Evolutionary conservation across 1,140 invertebrate genomes (phyloP).

Genomic region (Neodiprion pinetum): DNA sequence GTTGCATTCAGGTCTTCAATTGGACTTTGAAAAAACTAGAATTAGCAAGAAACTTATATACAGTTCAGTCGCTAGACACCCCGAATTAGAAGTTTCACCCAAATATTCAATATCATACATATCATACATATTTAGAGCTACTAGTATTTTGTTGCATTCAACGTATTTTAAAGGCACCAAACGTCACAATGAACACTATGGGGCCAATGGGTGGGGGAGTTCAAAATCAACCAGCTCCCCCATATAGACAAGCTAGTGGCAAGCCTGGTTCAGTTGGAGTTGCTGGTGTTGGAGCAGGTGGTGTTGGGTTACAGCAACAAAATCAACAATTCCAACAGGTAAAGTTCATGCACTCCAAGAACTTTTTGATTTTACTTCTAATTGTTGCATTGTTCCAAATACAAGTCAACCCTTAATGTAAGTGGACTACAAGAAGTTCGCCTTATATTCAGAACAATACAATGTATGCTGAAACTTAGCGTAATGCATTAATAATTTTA

Average conservation of each 20-base stretch:
- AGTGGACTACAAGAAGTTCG: too few relatives aligned
- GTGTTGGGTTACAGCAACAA: constrained; percentile 62
- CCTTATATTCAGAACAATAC: too few relatives aligned
- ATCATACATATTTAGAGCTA: constrained; percentile 23
- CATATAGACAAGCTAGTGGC: constrained; percentile 62
- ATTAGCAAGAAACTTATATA: constrained; percentile 10
- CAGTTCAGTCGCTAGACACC: background rate
- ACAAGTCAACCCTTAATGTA: constrained; percentile 32
- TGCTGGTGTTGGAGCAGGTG: constrained; percentile 46
- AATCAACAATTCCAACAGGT: constrained; percentile 70
- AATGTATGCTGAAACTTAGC: too few relatives aligned
- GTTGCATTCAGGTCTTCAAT: background rate
- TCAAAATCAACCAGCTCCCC: constrained; percentile 65
- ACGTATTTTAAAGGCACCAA: constrained; percentile 63
- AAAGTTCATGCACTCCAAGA: constrained; percentile 21
- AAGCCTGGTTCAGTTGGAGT: constrained; percentile 57
- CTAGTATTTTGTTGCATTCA: constrained; percentile 2
- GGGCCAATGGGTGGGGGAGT: constrained; percentile 67
- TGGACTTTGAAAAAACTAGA: too few relatives aligned
- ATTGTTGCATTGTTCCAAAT: background rate
- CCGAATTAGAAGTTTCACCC: background rate
- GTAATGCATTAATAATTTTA: too few relatives aligned
- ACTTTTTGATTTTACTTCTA: background rate
- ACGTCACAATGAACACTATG: constrained; percentile 71
- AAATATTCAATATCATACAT: constrained; percentile 6